Conservation (phyloP, 2,797 vertebrate species). For the Dallia pectoralis region DNA sequence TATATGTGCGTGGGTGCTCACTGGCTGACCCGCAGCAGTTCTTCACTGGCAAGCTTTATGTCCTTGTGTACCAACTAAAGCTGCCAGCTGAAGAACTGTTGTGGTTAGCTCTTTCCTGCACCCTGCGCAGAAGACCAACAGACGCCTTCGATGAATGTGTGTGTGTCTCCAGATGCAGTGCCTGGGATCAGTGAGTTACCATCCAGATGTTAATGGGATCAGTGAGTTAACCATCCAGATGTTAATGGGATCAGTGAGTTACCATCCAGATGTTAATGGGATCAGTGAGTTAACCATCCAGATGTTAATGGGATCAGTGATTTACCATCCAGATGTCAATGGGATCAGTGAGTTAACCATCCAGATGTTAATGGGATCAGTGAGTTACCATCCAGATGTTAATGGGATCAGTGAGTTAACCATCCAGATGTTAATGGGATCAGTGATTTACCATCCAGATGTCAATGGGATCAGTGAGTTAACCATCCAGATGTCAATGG, state of each 20-base stretch:
- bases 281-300: too few species aligned
- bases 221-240: too few species aligned
- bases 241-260: background rate
- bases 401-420: background rate
- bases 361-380: background rate
- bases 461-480: background rate
- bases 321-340: background rate
- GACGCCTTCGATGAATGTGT: background rate
- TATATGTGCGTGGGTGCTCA: slow-evolving; percentile 38
- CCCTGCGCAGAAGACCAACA: slow-evolving; percentile 33
- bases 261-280: background rate
- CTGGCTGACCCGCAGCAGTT: slow-evolving; percentile 98
- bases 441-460: too few species aligned
- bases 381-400: too few species aligned
- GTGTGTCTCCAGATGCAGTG: background rate
- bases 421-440: background rate
- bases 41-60: slow-evolving; percentile 99
- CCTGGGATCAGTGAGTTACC: background rate
- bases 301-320: background rate
- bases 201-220: background rate
- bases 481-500: background rate
- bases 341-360: background rate
- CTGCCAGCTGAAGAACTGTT: slow-evolving; percentile 99
- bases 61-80: slow-evolving; percentile 95
- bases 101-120: slow-evolving; percentile 87